Evolutionary conservation across 2,888 invertebrate species (phyloP).

Genomic region (Scaptomyza polygonia): DNA sequence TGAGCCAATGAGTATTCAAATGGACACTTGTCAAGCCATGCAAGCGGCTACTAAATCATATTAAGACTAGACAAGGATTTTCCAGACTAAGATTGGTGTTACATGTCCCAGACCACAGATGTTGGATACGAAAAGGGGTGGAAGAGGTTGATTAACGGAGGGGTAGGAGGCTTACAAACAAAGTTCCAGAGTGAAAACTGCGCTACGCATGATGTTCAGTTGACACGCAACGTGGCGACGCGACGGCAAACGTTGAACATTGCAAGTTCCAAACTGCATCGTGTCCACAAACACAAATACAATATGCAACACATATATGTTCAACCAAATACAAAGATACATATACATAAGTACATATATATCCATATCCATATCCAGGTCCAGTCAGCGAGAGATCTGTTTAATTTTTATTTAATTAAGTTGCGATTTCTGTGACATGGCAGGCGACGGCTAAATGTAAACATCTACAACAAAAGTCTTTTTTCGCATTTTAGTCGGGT

Average conservation of each 20-base stretch:
- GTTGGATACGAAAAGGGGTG: neutral
- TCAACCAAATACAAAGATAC: neutral
- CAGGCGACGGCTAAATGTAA: constrained; percentile 72
- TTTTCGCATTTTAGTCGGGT: constrained; percentile 40
- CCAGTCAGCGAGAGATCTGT: constrained; percentile 67
- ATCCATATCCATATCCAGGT: constrained; percentile 15
- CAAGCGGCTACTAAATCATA: constrained; percentile 82
- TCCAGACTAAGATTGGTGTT: constrained; percentile 77
- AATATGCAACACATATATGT: neutral
- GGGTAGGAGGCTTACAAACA: constrained; percentile 6
- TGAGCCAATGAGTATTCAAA: constrained; percentile 83
- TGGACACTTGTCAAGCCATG: constrained; percentile 83
- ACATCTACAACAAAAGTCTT: constrained; percentile 56
- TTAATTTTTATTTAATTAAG: constrained; percentile 79
- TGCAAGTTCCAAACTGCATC: constrained; percentile 23
- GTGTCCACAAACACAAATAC: constrained; percentile 12
- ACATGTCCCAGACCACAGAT: constrained; percentile 55
- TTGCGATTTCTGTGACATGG: constrained; percentile 69
- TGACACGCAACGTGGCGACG: constrained; percentile 80
- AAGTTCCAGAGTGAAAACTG: constrained; percentile 48
- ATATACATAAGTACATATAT: too few species aligned
- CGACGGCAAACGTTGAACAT: constrained; percentile 42
- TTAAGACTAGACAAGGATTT: constrained; percentile 80
- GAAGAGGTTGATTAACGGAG: neutral
- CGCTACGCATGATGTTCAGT: constrained; percentile 82